Percentiles rank a stretch among this genome's conserved stretches.
These are phyloP conservation scores for Ischnura elegans DNA, from an alignment of 2,888 invertebrate species.

Conservation along the genomic window DNA sequence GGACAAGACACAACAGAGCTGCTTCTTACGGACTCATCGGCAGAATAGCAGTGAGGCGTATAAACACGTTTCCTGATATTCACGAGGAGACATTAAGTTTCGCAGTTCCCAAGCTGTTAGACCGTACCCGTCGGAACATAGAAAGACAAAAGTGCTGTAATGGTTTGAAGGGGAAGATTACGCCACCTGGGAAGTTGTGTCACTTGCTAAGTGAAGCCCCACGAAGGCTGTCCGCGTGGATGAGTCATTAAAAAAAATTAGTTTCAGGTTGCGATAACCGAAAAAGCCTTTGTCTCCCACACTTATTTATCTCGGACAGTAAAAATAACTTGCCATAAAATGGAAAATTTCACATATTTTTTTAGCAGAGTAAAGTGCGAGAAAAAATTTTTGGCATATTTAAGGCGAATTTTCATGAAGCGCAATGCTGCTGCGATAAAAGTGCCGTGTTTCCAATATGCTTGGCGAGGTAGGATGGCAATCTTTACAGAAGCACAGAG, in stretches of 20 bases:
- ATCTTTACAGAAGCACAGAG: no score
- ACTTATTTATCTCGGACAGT: neutral
- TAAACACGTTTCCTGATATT: neutral
- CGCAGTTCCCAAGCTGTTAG: slow-evolving; percentile 5
- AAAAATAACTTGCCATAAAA: neutral
- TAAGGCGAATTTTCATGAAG: no score
- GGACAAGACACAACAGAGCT: no score
- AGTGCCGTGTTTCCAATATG: no score
- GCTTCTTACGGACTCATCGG: neutral
- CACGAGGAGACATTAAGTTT: neutral
- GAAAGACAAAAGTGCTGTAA: neutral
- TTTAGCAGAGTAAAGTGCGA: no score
- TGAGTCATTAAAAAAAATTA: neutral
- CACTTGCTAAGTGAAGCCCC: neutral
- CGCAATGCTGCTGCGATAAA: no score
- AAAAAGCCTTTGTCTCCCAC: neutral
- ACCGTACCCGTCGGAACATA: neutral
- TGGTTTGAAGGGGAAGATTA: neutral
- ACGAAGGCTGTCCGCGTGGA: neutral
- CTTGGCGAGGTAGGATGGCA: no score
- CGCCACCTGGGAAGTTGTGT: neutral
- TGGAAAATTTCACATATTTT: no score
- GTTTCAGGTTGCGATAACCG: neutral
- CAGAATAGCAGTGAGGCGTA: neutral
- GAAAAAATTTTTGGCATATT: no score